Conservation (phyloP, 2,113 vertebrate species). For the Bubo bubo region DNA sequence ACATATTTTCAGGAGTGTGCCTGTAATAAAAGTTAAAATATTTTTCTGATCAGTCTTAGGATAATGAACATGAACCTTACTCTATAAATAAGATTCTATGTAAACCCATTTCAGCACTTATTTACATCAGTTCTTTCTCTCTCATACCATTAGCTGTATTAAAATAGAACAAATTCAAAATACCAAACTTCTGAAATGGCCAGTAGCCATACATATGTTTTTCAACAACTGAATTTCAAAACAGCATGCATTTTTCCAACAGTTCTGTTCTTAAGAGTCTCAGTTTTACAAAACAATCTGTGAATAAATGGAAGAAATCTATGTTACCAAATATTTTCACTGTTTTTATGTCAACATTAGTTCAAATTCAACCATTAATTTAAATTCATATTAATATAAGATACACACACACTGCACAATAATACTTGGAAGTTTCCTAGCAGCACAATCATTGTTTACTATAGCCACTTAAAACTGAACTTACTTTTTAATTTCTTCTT, state of each 20-base stretch:
- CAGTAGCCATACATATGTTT: not conserved
- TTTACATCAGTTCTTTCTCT: not conserved
- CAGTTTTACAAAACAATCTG: not conserved
- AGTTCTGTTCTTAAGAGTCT: not conserved
- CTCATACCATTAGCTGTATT: not conserved
- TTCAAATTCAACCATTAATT: not conserved
- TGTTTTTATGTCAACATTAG: not conserved
- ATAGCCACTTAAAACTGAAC: not conserved
- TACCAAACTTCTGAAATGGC: not conserved
- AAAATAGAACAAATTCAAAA: not conserved
- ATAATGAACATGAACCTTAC: accelerated
- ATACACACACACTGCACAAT: accelerated
- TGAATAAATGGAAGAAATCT: not conserved
- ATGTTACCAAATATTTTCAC: not conserved
- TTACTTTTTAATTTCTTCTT: conserved; percentile 98
- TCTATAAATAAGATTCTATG: accelerated
- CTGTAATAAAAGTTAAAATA: not conserved
- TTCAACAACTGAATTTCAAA: not conserved
- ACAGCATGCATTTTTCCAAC: not conserved
- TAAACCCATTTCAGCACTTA: not conserved
- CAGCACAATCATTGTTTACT: not conserved
- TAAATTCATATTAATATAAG: accelerated
- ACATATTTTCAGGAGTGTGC: accelerated
- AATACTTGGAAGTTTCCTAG: not conserved
- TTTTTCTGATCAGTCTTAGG: not conserved